Base-by-base conservation (phyloP, 1,140 invertebrate species). In the Lycorma delicatula region DNA sequence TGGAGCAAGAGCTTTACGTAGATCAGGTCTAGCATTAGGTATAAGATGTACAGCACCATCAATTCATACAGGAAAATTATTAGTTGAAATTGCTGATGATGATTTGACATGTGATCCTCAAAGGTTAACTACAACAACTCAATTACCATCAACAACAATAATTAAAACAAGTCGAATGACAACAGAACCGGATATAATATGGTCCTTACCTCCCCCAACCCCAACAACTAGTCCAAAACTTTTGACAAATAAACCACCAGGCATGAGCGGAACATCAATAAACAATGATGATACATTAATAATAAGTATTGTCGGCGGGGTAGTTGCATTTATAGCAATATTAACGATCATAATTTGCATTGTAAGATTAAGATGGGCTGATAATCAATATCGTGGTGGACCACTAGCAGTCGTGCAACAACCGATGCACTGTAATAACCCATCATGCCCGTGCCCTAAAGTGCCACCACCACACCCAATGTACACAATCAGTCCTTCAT, bases 211-310 rank as follows among this genome's bases (percentile, higher is more conserved):
- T 4, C 83, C 85, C 3, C 79, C 81, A 1, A 81, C 71, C 25
- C 41, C 9, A 6, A 73, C 73, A 62, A 68, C 68, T 2, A 75
- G 76, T 16, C 73, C 71, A 54, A 75, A 76, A 63, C 77, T 80
- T 1, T 73, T 79, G 1, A 76, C 79, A 18, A 46, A 46, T 13
- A 63, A 63, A 50, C 47, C 60, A 13, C 65, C 78, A 75, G 63
- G 67, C 20, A 60, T 64, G 23, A 65, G 62, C 16, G 63, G 58
- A 16, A 61, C 79, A 7, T 76, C 80, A 2, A 77, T 87, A 0
- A 84, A 80, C 44, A 93, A 91, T 60, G 91, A 94, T 64, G 91
- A 95, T 63, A 92, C 90, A 1, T 70, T 95, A 0, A 93, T 95
- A 48, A 93, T 94, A 52, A 89, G 89, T 3, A 93, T 94, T 61